Base-by-base conservation (phyloP, 2,113 vertebrate genomes). In the Thalassarche chlororhynchos region DNA sequence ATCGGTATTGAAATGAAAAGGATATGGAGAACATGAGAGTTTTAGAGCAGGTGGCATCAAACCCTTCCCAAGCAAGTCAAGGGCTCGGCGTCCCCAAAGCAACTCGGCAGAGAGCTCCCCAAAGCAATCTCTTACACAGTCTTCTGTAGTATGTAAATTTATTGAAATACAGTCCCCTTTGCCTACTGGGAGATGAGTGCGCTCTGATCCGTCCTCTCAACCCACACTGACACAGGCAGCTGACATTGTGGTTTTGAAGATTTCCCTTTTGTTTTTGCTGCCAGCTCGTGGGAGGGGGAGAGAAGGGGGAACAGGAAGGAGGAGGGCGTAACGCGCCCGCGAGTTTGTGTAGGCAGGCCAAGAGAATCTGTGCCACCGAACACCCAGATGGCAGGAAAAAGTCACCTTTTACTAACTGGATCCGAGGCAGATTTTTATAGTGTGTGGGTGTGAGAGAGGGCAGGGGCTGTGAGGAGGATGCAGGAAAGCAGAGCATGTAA, bases 81-180 rank as follows among this genome's bases (percentile, higher is more conserved):
- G 90, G 93, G 86, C 92, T 96, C 0, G 0, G 47, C 0, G 8
- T 96, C 76, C 89, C 94, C 91, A 88, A 6, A 97, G 94, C 75
- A 85, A 93, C 90, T 90, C 25, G 0, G 46, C 72, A 90, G 94
- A 93, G 77, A 91, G 78, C 25, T 98, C 96, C 95, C 97, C 88
- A 96, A 97, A 98, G 95, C 87, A 96, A 89, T 94, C 89, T 69
- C 83, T 92, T 91, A 68, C 64, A 62, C 58, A 64, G 89, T 94
- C 91, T 97, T 96, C 94, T 96, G 90, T 96, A 93, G 95, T 96
- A 96, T 97, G 96, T 82, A 97, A 97, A 98, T 98, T 96, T 97
- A 96, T 96, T 96, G 89, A 96, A 98, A 98, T 97, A 71, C 68
- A 91, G 84, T 94, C 91, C 44, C 69, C 57, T 96, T 94, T 92